These are phyloP conservation scores for Entomyzon cyanotis DNA, from an alignment of 2,113 vertebrate species.

Conservation along the genomic window DNA sequence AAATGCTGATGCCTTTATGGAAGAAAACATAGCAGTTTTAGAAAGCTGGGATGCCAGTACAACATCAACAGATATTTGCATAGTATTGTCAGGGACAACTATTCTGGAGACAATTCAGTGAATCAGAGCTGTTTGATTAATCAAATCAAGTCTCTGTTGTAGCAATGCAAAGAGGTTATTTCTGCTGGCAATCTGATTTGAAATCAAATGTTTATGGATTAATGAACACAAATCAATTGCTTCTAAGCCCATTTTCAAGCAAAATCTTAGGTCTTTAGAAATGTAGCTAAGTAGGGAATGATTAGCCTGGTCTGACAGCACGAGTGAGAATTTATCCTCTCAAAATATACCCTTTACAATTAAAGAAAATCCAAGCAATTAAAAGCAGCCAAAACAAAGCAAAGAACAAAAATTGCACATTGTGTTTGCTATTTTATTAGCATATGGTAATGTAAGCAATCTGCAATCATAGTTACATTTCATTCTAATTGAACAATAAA, in stretches of 20 bases:
- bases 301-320: slow-evolving; percentile 36
- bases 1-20: background rate
- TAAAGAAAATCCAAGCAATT: slow-evolving; percentile 37
- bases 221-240: slow-evolving; percentile 62
- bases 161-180: slow-evolving; percentile 66
- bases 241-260: slow-evolving; percentile 57
- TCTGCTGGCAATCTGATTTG: slow-evolving; percentile 67
- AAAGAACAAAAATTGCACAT: slow-evolving; percentile 2
- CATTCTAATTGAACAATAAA: slow-evolving; percentile 26
- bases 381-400: slow-evolving; percentile 30
- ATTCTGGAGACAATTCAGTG: slow-evolving; percentile 62
- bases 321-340: slow-evolving; percentile 13
- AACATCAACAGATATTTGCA: slow-evolving; percentile 27
- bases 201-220: slow-evolving; percentile 67
- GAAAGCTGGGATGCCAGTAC: background rate
- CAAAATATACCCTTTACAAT: background rate
- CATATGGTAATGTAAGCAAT: slow-evolving; percentile 14
- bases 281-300: slow-evolving; percentile 35
- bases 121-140: slow-evolving; percentile 73
- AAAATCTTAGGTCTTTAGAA: slow-evolving; percentile 35
- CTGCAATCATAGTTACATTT: slow-evolving; percentile 9
- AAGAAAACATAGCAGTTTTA: background rate
- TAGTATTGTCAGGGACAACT: slow-evolving; percentile 37
- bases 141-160: slow-evolving; percentile 72
- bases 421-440: slow-evolving; percentile 20